Evolutionary conservation across 2,113 vertebrate species (phyloP).

Genomic region (Sigmodon hispidus): DNA sequence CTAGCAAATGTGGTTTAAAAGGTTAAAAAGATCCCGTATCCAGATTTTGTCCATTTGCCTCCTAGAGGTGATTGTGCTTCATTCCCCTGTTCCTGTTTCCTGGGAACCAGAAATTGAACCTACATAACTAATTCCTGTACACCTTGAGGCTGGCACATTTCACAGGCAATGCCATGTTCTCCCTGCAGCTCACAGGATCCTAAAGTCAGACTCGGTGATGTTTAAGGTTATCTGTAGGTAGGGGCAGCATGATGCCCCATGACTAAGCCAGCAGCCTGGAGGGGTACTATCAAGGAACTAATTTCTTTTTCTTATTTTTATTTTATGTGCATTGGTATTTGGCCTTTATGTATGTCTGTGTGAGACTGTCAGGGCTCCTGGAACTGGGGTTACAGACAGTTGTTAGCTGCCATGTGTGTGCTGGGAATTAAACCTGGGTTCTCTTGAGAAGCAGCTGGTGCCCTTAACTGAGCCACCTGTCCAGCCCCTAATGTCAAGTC

Average conservation of each 20-base stretch:
- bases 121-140: neutral
- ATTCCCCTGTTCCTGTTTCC: neutral
- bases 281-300: neutral
- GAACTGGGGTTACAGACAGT: too few relatives aligned
- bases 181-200: neutral
- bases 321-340: too few relatives aligned
- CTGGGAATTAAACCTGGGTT: too few relatives aligned
- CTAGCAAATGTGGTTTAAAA: neutral
- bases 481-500: neutral
- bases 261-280: neutral
- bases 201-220: neutral
- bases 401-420: too few relatives aligned
- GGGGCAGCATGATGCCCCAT: neutral
- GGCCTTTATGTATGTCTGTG: too few relatives aligned
- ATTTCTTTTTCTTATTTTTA: too few relatives aligned
- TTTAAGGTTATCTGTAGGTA: neutral
- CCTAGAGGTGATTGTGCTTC: neutral
- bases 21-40: neutral
- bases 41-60: neutral
- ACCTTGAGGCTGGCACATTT: neutral
- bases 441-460: too few relatives aligned
- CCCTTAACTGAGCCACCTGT: too few relatives aligned
- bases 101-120: neutral
- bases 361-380: too few relatives aligned
- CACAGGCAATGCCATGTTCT: neutral